Conservation (phyloP, 2,888 invertebrate genomes). For the Agrilus mali region DNA sequence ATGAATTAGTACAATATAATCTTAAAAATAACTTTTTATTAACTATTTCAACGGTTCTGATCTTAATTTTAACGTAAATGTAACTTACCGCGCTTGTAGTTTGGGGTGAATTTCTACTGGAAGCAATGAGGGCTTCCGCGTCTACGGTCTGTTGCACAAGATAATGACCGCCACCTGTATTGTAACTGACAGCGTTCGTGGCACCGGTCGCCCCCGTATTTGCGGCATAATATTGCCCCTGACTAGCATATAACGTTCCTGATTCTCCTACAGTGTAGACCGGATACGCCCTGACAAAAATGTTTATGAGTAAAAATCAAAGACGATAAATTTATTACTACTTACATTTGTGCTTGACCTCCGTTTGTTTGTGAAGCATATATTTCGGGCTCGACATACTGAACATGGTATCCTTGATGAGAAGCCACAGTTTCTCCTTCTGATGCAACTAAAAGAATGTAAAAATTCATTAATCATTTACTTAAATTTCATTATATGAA, state of each 20-base stretch:
- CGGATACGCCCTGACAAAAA: constrained; percentile 51
- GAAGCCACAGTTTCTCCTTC: constrained; percentile 47
- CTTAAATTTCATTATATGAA: constrained; percentile 1
- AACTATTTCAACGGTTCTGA: too few relatives aligned
- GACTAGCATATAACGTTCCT: constrained; percentile 43
- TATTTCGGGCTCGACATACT: constrained; percentile 61
- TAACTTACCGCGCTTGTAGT: constrained; percentile 52
- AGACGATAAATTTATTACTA: constrained; percentile 6
- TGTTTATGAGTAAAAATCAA: background rate
- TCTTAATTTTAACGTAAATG: too few relatives aligned
- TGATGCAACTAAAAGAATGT: constrained; percentile 31
- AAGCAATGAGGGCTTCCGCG: constrained; percentile 44
- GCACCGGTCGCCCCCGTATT: constrained; percentile 51
- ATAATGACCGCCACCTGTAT: constrained; percentile 42
- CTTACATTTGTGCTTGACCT: constrained; percentile 49
- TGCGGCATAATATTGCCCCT: constrained; percentile 61
- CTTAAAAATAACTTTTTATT: too few relatives aligned
- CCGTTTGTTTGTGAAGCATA: constrained; percentile 42
- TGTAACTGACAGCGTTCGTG: constrained; percentile 31
- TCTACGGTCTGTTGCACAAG: constrained; percentile 58
- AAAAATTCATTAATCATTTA: background rate
- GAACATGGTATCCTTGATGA: constrained; percentile 54
- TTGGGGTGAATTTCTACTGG: constrained; percentile 53
- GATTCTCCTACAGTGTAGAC: constrained; percentile 63
- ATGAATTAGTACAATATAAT: too few relatives aligned